Conservation (phyloP, 2,888 invertebrate genomes). For the Portevinia maculata region DNA sequence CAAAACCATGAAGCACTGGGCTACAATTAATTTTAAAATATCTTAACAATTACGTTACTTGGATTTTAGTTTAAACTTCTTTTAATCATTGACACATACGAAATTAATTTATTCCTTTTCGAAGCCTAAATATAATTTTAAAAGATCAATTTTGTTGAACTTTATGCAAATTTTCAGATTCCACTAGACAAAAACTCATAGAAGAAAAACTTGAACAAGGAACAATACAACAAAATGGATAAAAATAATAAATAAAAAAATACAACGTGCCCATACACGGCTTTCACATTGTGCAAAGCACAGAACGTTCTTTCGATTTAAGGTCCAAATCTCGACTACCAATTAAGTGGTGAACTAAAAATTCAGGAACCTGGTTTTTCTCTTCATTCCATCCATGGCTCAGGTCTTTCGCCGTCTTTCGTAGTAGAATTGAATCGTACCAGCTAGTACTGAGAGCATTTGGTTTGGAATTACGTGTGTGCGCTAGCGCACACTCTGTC, state of each 20-base stretch:
- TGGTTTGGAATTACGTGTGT: slow-evolving; percentile 61
- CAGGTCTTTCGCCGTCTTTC: slow-evolving; percentile 48
- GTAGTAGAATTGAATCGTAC: slow-evolving; percentile 63
- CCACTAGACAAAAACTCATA: slow-evolving; percentile 21
- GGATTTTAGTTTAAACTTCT: neutral
- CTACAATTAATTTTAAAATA: slow-evolving; percentile 23
- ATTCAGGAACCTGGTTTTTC: slow-evolving; percentile 74
- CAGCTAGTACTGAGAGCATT: slow-evolving; percentile 15
- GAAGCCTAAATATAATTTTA: slow-evolving; percentile 8
- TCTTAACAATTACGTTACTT: slow-evolving; percentile 18
- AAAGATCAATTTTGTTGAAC: slow-evolving; percentile 8
- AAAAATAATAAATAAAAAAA: slow-evolving; percentile 16
- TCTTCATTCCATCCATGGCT: slow-evolving; percentile 56
- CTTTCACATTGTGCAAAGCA: slow-evolving; percentile 59
- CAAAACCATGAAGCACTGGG: slow-evolving; percentile 31
- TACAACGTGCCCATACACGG: slow-evolving; percentile 55
- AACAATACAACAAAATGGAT: slow-evolving; percentile 6
- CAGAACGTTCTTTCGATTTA: slow-evolving; percentile 73
- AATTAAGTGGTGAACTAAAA: slow-evolving; percentile 74
- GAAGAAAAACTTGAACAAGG: slow-evolving; percentile 14
- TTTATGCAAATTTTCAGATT: slow-evolving; percentile 38
- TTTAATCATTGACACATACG: slow-evolving; percentile 38
- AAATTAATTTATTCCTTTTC: neutral
- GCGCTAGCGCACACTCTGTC: slow-evolving; percentile 55
- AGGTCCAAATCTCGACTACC: slow-evolving; percentile 74